Evolutionary conservation across 2,113 vertebrate species (phyloP), one percentile per base, ranked within the genome.

Genomic region (Poicephalus gulielmi): DNA sequence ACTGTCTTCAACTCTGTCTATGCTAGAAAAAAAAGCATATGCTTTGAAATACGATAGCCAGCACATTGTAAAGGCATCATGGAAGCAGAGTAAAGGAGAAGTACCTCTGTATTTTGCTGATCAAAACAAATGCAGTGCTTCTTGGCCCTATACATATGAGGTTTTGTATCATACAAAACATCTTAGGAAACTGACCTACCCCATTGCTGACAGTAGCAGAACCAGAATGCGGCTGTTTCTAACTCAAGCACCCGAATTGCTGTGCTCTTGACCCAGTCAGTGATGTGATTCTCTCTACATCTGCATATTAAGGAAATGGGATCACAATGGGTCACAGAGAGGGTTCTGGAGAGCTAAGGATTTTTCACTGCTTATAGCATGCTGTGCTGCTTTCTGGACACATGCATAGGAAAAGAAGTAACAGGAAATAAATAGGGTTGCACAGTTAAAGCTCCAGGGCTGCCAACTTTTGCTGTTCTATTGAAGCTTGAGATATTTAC

Each of bases 341-440:
- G 18, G 6, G 17, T 77, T 92, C 47, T 74, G 47, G 30, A 83
- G 5, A 57, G 13, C 16, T 37, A 77, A 63, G 24, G 37, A 85
- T 71, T 83, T 92, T 89, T 76, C 49, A 37, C 19, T 47, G 52
- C 13, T 73, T 70, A 66, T 47, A 93, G 46, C 57, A 52, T 27
- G 9, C 28, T 88, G 37, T 74, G 41, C 16, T 80, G 70, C 46
- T 80, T 91, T 95, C 75, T 76, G 91, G 57, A 91, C 35, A 73
- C 24, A 59, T 14, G 22, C n/a, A 90, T 37, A 66, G 39, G 39
- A 87, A 90, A 94, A 33, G 52, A 87, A 94, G 62, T 66, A 92
- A 83, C 50, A 82, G 53, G 85, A 87, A 94, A 96, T 60, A 89
- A 92, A 89, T 78, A 86, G 75, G 7, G 30, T 78, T 84, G 62